phyloP scores from a whole-genome alignment of 2,888 invertebrate genomes.

The Acrobasis consociella region DNA sequence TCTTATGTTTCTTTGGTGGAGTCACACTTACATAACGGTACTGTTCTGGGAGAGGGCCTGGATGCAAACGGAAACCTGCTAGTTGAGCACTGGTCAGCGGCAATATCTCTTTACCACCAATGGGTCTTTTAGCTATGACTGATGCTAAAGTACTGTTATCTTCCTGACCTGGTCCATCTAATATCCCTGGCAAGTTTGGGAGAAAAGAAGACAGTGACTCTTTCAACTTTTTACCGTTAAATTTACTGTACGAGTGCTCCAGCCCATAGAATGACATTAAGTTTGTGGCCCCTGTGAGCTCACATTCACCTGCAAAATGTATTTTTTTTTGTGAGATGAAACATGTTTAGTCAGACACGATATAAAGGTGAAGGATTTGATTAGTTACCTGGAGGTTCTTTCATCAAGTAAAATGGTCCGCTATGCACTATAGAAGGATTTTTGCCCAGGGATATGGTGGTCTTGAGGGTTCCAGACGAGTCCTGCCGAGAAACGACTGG shows the following conservation, averaged over 20 bases:
- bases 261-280: constrained; percentile 98
- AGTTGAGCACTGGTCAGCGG: constrained; percentile 94
- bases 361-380: background rate
- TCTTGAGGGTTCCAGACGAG: constrained; percentile 98
- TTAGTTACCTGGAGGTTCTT: constrained; percentile 93
- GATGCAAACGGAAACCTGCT: constrained; percentile 96
- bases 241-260: constrained; percentile 98
- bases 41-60: constrained; percentile 98
- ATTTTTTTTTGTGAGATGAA: background rate
- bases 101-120: constrained; percentile 92
- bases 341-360: background rate
- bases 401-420: constrained; percentile 99
- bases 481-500: constrained; percentile 98
- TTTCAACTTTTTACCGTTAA: constrained; percentile 97
- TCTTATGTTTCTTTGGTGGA: constrained; percentile 96
- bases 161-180: constrained; percentile 94
- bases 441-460: constrained; percentile 98
- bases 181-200: constrained; percentile 96
- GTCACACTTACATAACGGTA: constrained; percentile 96
- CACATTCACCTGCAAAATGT: constrained; percentile 88
- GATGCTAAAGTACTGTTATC: constrained; percentile 95
- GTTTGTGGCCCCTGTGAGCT: constrained; percentile 97
- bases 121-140: constrained; percentile 97
- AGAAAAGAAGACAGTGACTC: constrained; percentile 97
- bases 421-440: constrained; percentile 98